Percentiles rank a stretch among this genome's conserved stretches.
Conservation (phyloP, 1,140 invertebrate genomes). For the Meloidogyne exigua region DNA sequence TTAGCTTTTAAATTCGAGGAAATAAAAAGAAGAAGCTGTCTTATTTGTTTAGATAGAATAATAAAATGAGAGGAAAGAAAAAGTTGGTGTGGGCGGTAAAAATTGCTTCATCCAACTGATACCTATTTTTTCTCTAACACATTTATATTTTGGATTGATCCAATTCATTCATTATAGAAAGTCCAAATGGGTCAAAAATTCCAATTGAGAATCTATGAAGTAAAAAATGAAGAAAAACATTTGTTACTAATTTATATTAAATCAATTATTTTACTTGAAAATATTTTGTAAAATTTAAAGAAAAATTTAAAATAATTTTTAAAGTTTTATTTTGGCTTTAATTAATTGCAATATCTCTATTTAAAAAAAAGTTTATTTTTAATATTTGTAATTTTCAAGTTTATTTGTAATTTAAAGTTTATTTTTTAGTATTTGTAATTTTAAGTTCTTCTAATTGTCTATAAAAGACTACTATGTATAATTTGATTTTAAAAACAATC, state of each 20-base stretch:
- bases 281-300: not conserved
- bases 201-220: not conserved
- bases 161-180: not conserved
- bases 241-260: conserved; percentile 5
- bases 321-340: not conserved
- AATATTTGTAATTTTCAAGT: too few species aligned
- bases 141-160: not conserved
- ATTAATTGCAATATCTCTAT: too few species aligned
- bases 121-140: not conserved
- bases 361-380: too few species aligned
- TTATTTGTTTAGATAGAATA: not conserved
- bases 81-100: not conserved
- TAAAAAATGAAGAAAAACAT: not conserved
- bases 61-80: not conserved
- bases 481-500: too few species aligned
- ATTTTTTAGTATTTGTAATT: too few species aligned
- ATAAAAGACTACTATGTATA: too few species aligned
- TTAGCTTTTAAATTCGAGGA: not conserved
- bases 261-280: not conserved
- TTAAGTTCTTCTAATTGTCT: too few species aligned
- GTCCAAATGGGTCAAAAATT: not conserved
- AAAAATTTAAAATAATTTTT: not conserved
- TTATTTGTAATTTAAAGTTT: too few species aligned
- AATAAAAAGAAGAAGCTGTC: too few species aligned
- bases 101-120: not conserved